These are phyloP conservation scores for Cheilosia variabilis DNA, from an alignment of 2,888 invertebrate genomes.

Conservation along the genomic window DNA sequence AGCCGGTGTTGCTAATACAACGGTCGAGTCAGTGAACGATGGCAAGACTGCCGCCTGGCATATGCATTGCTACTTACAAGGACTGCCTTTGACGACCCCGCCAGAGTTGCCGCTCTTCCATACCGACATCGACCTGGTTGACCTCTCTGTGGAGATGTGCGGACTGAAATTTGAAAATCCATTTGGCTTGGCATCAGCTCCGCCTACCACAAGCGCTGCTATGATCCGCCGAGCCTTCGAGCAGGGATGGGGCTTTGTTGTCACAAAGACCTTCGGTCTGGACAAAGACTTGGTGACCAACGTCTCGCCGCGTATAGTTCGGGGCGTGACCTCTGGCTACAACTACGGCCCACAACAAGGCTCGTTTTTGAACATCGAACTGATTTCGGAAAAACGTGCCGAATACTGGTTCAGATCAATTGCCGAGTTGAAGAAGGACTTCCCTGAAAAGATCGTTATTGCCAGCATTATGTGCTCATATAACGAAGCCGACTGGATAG, in stretches of 20 bases:
- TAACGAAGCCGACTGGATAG: slow-evolving; percentile 94
- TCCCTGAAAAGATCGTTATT: slow-evolving; percentile 95
- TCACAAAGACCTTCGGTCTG: slow-evolving; percentile 97
- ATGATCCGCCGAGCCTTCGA: slow-evolving; percentile 98
- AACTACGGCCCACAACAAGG: slow-evolving; percentile 98
- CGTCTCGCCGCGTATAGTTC: slow-evolving; percentile 97
- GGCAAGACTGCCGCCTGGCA: slow-evolving; percentile 98
- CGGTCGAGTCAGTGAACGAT: slow-evolving; percentile 99
- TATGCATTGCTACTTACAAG: slow-evolving; percentile 95
- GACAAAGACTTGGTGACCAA: slow-evolving; percentile 99
- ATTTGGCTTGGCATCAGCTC: slow-evolving; percentile 98
- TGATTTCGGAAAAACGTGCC: slow-evolving; percentile 98
- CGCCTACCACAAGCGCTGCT: slow-evolving; percentile 96
- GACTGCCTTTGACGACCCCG: slow-evolving; percentile 86
- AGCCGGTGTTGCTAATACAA: slow-evolving; percentile 97
- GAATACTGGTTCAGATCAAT: slow-evolving; percentile 97
- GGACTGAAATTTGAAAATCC: slow-evolving; percentile 98
- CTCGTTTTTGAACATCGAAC: slow-evolving; percentile 98
- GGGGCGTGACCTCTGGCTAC: slow-evolving; percentile 96
- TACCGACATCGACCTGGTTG: slow-evolving; percentile 96
- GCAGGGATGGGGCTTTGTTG: slow-evolving; percentile 98
- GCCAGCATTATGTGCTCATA: slow-evolving; percentile 98
- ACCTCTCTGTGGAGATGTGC: slow-evolving; percentile 96
- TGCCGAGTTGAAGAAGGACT: slow-evolving; percentile 94
- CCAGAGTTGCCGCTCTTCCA: slow-evolving; percentile 95